Evolutionary conservation across 2,888 invertebrate genomes (phyloP).

Genomic region (Biston stratarius): DNA sequence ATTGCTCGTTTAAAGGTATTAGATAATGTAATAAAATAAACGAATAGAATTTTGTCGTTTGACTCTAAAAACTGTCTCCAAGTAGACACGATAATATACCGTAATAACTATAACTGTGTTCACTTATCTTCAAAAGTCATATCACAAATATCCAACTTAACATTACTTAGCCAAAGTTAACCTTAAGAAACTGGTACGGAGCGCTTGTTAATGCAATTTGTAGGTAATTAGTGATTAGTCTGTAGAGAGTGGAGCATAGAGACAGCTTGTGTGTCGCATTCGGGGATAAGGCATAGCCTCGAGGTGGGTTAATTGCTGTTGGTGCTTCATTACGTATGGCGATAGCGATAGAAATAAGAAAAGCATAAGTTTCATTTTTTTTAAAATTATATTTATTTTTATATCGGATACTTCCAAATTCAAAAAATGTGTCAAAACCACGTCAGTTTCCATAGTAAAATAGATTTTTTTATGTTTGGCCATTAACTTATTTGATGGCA

Average conservation of each 20-base stretch:
- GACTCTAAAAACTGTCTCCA: no score
- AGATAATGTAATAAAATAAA: no score
- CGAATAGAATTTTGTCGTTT: no score
- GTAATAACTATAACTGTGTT: no score
- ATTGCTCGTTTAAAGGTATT: no score
- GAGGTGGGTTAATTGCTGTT: constrained; percentile 41
- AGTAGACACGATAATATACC: no score
- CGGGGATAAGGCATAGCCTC: constrained; percentile 40
- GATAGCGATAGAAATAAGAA: constrained; percentile 19
- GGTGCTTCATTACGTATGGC: constrained; percentile 29
- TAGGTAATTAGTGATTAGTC: constrained; percentile 54
- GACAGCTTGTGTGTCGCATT: constrained; percentile 41
- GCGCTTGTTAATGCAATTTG: constrained; percentile 48
- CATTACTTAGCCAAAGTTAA: constrained; percentile 12
- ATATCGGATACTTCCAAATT: no score
- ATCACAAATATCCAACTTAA: constrained; percentile 19
- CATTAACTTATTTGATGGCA: no score
- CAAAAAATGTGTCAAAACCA: no score
- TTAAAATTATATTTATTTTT: neutral
- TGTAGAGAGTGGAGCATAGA: constrained; percentile 21
- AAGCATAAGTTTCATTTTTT: neutral
- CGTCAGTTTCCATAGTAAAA: no score
- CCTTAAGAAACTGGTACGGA: constrained; percentile 25
- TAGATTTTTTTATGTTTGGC: no score
- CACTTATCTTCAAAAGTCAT: neutral